phyloP scores from a whole-genome alignment of 2,888 invertebrate species.

The Phrixothrix hirtus region DNA sequence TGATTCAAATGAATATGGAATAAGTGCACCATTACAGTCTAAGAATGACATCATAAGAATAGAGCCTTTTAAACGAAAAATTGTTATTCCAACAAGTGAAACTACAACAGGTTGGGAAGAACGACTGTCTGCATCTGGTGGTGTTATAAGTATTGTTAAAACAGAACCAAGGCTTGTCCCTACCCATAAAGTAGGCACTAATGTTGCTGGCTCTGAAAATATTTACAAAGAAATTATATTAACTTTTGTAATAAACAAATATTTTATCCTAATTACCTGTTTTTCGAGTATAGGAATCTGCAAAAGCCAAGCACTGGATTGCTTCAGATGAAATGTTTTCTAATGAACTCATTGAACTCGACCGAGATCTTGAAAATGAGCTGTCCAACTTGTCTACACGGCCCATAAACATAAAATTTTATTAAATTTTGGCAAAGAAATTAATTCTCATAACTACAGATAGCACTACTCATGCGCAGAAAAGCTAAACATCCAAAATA shows the following conservation, averaged over 20 bases:
- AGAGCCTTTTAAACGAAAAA: constrained; percentile 94
- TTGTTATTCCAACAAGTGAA: constrained; percentile 92
- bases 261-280: constrained; percentile 84
- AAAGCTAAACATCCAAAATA: constrained; percentile 36
- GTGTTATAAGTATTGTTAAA: constrained; percentile 86
- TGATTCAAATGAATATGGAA: constrained; percentile 86
- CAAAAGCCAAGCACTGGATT: constrained; percentile 93
- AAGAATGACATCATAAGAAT: constrained; percentile 94
- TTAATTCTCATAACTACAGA: constrained; percentile 10
- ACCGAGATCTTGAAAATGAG: constrained; percentile 94
- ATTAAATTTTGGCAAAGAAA: constrained; percentile 32
- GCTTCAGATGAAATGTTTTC: constrained; percentile 96
- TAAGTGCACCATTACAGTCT: constrained; percentile 91
- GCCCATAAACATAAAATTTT: constrained; percentile 61
- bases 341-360: constrained; percentile 96
- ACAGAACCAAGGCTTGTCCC: constrained; percentile 97
- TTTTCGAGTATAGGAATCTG: constrained; percentile 93
- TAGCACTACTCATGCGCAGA: constrained; percentile 46
- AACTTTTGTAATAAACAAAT: too few relatives aligned
- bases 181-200: constrained; percentile 93
- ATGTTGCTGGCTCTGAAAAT: constrained; percentile 75
- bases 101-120: constrained; percentile 85
- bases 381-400: constrained; percentile 95
- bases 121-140: constrained; percentile 78
- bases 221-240: too few relatives aligned